Percentiles rank a stretch among this genome's conserved stretches.
Conservation (phyloP, 2,113 vertebrate species). For the Holacanthus passer region DNA sequence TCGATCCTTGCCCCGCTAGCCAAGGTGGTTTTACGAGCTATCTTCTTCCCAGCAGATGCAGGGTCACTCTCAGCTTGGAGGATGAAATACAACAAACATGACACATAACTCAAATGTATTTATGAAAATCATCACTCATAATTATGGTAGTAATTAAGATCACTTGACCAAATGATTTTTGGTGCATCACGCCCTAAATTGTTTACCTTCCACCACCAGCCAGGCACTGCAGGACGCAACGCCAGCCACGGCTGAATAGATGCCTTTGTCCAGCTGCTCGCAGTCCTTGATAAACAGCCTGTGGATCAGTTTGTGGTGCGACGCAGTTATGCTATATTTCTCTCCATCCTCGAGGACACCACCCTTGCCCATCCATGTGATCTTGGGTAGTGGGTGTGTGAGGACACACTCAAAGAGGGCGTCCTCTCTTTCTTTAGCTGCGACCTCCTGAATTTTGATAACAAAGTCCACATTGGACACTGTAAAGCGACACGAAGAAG, state of each 20-base stretch:
- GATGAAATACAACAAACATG: conserved; percentile 3
- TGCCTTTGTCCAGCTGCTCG: conserved; percentile 83
- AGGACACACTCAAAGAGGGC: conserved; percentile 86
- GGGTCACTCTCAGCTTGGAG: conserved; percentile 62
- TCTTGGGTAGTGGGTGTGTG: conserved; percentile 77
- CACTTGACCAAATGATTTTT: background rate
- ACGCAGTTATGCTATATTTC: conserved; percentile 82
- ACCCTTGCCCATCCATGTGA: conserved; percentile 86
- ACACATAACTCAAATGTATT: conserved; percentile 1
- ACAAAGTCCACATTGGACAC: conserved; percentile 85
- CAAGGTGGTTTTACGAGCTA: conserved; percentile 57
- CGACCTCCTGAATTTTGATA: conserved; percentile 78
- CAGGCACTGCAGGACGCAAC: conserved; percentile 86
- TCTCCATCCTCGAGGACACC: conserved; percentile 74
- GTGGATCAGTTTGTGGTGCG: conserved; percentile 87
- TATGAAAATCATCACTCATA: background rate
- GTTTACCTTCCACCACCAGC: conserved; percentile 89
- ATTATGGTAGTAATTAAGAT: background rate
- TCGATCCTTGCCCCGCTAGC: conserved; percentile 52
- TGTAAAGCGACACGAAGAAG: conserved; percentile 52
- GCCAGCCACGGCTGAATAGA: conserved; percentile 86
- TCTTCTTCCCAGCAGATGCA: conserved; percentile 51
- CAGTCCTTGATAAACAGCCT: conserved; percentile 83
- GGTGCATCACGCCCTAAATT: background rate
- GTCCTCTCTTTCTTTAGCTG: conserved; percentile 79